Evolutionary conservation across 2,888 invertebrate genomes (phyloP), one percentile per base, ranked within the genome.

Genomic region (Ormyrus rosae): DNA sequence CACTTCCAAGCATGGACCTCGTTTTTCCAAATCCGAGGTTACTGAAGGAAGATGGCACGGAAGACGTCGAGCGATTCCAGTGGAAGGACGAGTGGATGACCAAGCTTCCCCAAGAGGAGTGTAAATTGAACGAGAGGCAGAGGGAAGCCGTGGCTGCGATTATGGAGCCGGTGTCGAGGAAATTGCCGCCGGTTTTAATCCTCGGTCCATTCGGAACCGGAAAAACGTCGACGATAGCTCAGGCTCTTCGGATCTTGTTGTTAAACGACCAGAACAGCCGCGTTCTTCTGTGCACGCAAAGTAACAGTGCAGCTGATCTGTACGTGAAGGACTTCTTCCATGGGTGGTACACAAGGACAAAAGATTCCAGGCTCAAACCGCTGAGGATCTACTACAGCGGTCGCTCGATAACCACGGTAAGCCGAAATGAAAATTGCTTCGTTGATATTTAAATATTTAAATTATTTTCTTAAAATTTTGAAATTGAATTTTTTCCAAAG

Each of bases 201-300:
- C 94, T 96, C 71, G 95, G 96, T 0, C 96, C 96, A 0, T 96
- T 95, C 90, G 96, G 96, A n/a, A 96, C 96, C 0, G 96, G 96
- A 0, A 97, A 97, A 88, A 97, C 96, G 0, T 96, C 95, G 87
- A 96, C 96, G 0, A 91, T 97, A 84, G 96, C 96, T 0, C 94
- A 94, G 80, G 90, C 90, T 3, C 67, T 90, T 4, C 83, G 84
- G 19, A 83, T 88, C 8, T 82, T 89, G 45, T 80, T 91, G 8
- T 92, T 93, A 85, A 95, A 95, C 0, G 94, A 95, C 85, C 91
- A 93, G 0, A 92, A 93, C 34, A 93, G 94, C 48, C 93, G 94
- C 86, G 94, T 97, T 73, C 92, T 97, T 82, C 94, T 97, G 73
- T 97, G 96, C 88, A 96, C 96, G 3, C 96, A 96, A 91, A 96